These are phyloP conservation scores for Camponotus pennsylvanicus DNA, from an alignment of 1,140 invertebrate species.

Conservation along the genomic window DNA sequence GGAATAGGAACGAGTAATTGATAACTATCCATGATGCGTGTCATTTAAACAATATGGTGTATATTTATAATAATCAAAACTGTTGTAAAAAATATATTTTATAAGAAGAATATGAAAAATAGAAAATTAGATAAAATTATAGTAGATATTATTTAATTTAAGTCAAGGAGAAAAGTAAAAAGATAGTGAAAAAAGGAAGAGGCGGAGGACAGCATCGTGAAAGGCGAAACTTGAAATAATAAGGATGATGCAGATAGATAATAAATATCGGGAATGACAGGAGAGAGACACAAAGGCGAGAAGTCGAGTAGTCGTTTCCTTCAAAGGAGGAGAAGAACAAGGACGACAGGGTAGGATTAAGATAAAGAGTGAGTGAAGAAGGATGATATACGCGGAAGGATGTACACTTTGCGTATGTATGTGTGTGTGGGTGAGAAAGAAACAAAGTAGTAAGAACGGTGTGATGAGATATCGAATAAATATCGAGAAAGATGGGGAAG, in stretches of 20 bases:
- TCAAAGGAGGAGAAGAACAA: conserved; percentile 43
- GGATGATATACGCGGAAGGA: conserved; percentile 1
- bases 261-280: conserved; percentile 14
- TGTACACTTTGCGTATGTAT: not conserved
- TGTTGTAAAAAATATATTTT: not conserved
- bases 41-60: no score
- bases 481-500: conserved; percentile 34
- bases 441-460: not conserved
- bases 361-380: conserved; percentile 17
- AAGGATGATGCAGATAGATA: conserved; percentile 14
- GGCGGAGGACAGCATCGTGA: not conserved
- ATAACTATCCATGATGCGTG: not conserved
- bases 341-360: conserved; percentile 19
- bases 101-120: not conserved
- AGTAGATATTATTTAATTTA: not conserved
- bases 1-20: conserved; percentile 6
- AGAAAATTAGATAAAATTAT: not conserved
- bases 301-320: conserved; percentile 5
- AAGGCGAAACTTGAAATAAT: not conserved
- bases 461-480: conserved; percentile 31
- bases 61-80: conserved; percentile 7
- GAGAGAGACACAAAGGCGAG: conserved; percentile 2
- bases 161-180: not conserved
- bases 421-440: not conserved
- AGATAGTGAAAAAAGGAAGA: not conserved